phyloP scores from a whole-genome alignment of 2,113 vertebrate genomes.

The Sakesphorus luctuosus region DNA sequence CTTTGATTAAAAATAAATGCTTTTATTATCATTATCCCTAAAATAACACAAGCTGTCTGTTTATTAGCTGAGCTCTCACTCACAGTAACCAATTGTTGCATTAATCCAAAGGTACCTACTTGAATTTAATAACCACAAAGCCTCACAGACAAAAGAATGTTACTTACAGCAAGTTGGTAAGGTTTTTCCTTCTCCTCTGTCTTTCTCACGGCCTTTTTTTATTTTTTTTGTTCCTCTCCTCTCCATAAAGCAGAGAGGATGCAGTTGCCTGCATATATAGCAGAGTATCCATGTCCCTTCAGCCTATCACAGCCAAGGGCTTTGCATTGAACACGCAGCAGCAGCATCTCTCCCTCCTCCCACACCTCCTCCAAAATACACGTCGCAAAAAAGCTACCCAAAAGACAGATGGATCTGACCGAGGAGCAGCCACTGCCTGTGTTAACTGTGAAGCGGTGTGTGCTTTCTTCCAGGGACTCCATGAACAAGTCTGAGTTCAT shows the following conservation, averaged over 20 bases:
- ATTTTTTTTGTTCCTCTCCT: constrained; percentile 31
- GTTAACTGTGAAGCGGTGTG: not conserved
- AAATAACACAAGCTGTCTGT: not conserved
- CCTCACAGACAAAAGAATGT: constrained; percentile 27
- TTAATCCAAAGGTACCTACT: not conserved
- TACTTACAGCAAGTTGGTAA: constrained; percentile 72
- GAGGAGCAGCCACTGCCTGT: not conserved
- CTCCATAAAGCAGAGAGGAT: constrained; percentile 55
- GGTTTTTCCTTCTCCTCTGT: not conserved
- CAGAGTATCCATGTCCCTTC: constrained; percentile 57
- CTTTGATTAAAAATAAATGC: not conserved
- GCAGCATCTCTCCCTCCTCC: constrained; percentile 46
- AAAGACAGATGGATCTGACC: not conserved
- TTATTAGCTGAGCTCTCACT: not conserved
- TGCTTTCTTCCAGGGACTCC: not conserved
- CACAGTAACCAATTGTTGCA: not conserved
- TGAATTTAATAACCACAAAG: not conserved
- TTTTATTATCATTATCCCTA: not conserved
- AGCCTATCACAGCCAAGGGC: constrained; percentile 77
- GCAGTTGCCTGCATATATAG: constrained; percentile 69
- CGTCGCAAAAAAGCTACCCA: not conserved
- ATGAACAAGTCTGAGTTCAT: not conserved
- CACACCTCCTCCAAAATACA: not conserved
- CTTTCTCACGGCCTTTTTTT: constrained; percentile 18
- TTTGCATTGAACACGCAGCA: constrained; percentile 52